Conservation (phyloP, 2,888 invertebrate genomes). For the Lithophane ornitopus region DNA sequence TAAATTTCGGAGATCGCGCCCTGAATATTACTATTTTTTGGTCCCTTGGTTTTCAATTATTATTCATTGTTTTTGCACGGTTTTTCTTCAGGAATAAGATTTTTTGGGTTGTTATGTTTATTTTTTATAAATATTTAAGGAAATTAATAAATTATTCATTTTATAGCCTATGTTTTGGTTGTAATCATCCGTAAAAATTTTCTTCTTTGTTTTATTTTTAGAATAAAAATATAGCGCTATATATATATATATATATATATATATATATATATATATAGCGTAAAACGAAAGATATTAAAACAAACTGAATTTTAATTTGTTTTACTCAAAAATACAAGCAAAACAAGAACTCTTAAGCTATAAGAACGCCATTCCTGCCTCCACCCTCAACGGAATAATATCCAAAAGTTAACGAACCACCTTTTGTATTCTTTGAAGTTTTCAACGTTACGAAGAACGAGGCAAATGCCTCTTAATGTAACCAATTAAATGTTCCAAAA, state of each 20-base stretch:
- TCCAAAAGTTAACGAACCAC: constrained; percentile 53
- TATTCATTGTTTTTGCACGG: constrained; percentile 33
- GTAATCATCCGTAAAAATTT: not conserved
- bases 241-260: no score
- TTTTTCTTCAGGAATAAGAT: constrained; percentile 7
- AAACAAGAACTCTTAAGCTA: constrained; percentile 10
- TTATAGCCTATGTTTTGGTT: not conserved
- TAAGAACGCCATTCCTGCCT: constrained; percentile 22
- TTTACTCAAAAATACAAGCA: not conserved
- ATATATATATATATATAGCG: no score
- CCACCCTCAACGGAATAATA: constrained; percentile 39
- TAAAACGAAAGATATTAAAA: not conserved
- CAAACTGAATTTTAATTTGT: constrained; percentile 9
- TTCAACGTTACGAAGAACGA: constrained; percentile 24
- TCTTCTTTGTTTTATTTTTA: not conserved
- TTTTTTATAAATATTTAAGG: not conserved
- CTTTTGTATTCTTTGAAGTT: constrained; percentile 59
- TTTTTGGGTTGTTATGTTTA: not conserved
- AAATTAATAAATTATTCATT: not conserved
- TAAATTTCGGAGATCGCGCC: constrained; percentile 67
- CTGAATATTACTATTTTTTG: constrained; percentile 59
- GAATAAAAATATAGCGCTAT: no score
- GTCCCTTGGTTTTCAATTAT: constrained; percentile 38
- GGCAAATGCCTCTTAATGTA: constrained; percentile 52
- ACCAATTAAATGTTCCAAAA: constrained; percentile 63